Evolutionary conservation across 2,888 invertebrate genomes (phyloP), one percentile per base, ranked within the genome.

Genomic region (Torymus texanus): DNA sequence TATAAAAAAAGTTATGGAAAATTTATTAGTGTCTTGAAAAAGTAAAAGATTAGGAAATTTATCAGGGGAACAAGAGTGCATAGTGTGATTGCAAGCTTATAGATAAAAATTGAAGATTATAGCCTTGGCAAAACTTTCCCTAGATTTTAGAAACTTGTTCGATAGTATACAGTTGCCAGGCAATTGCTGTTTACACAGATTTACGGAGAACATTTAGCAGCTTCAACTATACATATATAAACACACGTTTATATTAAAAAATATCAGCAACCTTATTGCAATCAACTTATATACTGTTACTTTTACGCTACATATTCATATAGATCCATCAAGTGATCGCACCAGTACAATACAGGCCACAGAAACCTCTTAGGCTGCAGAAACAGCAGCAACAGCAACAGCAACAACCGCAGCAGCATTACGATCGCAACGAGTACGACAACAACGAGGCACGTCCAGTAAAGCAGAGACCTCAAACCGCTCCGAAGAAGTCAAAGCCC

Each of bases 311-410:
- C 11, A 5, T 14, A 18, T 29, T 61, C 11, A 5, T 14, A 18
- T 41, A 79, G 81, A 50, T 72, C 55, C 78, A 76, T 55, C 80
- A 81, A 68, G 66, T 79, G 53, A 84, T 84, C 68, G 67, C 83
- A 3, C 84, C 85, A 10, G 79, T 85, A 18, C 85, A 85, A 66
- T 86, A 86, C 78, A 81, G 82, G 24, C 85, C 85, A 11, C 84
- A 84, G 59, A 81, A 82, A 50, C 79, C 82, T 13, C 24, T 63
- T 18, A 81, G 80, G 41, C 59, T 78, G 14, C 81, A 80, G 18
- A 81, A 82, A 41, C 81, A 84, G 51, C 80, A 76, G 13, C 71
- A 76, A 12, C 71, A 62, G 8, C 80, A 82, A 51, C 80, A 78
- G 53, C 18, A 56, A 16, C 84, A 79, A 21, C 72, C 63, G 16